Base-by-base conservation (phyloP, 2,888 invertebrate species). In the Diabrotica balteata region DNA sequence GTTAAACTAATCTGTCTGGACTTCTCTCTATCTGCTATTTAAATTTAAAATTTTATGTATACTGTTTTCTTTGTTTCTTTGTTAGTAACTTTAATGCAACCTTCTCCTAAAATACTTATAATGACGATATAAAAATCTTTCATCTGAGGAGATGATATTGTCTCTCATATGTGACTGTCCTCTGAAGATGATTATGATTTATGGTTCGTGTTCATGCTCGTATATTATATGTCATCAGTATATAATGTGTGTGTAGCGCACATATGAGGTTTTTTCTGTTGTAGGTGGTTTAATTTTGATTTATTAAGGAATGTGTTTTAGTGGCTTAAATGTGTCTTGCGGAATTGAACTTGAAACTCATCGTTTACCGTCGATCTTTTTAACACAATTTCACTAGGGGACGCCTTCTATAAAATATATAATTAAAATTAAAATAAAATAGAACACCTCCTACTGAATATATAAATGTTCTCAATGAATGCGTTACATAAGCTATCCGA, bases 1-100 rank as follows among this genome's bases (percentile, higher is more conserved):
- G 63, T 63, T 63, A 63, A 63, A 54, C 58, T 63, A 63, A 63
- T 63, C 50, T 57, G 58, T 58, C 52, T 63, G 51, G 63, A 43
- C 44, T 63, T 45, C 63, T 54, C 43, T 54, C 42, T 59, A 61
- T 63, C 63, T 46, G 50, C n/a, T 46, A 50, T 63, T 63, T 58
- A 63, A 63, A 63, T 57, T 57, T 63, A 54, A 54, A 54, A 54
- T 54, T 54, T 54, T 54, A 54, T 63, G 57, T 63, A 53, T 57
- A 63, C 45, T 57, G 32, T 17, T 63, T 57, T 45, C 63, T 63
- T 63, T 63, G 63, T 63, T 63, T 57, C 63, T 63, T 63, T 61
- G 61, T 61, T 61, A 46, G 46, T 42, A 42, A 22, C 32, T 52
- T 61, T 47, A 61, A 61, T 61, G 22, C 47, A 64, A 58, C 53